phyloP scores from a whole-genome alignment of 2,797 vertebrate species.

The Erpetoichthys calabaricus region DNA sequence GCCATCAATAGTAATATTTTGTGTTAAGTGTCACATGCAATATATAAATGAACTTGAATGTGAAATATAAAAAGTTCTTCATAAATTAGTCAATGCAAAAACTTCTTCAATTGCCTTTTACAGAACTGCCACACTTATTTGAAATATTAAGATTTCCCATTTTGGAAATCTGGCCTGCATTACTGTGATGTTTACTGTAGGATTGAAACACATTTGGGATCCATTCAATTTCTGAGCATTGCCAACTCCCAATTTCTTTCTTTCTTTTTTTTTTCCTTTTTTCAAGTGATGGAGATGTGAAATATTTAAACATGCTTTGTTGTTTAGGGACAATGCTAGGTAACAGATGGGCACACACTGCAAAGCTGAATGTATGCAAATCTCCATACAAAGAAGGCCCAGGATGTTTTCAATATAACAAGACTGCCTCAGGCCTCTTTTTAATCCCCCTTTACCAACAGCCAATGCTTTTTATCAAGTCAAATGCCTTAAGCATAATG shows the following conservation, averaged over 20 bases:
- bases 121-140: too few species aligned
- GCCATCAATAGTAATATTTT: too few species aligned
- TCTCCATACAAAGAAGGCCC: slow-evolving; percentile 80
- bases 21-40: too few species aligned
- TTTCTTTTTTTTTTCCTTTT: slow-evolving; percentile 31
- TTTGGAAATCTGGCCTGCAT: slow-evolving; percentile 41
- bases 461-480: slow-evolving; percentile 86
- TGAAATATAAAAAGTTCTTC: too few species aligned
- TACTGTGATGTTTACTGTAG: slow-evolving; percentile 50
- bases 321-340: slow-evolving; percentile 68
- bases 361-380: slow-evolving; percentile 73
- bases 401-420: slow-evolving; percentile 87
- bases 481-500: slow-evolving; percentile 86
- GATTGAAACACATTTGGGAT: slow-evolving; percentile 59
- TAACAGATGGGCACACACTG: slow-evolving; percentile 81
- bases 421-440: slow-evolving; percentile 85
- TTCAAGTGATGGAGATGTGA: slow-evolving; percentile 59
- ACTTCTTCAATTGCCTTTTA: too few species aligned
- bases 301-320: slow-evolving; percentile 78
- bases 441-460: slow-evolving; percentile 80
- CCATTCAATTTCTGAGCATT: slow-evolving; percentile 55
- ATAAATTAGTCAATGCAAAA: too few species aligned
- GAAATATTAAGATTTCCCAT: slow-evolving; percentile 22
- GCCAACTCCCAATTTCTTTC: slow-evolving; percentile 48
- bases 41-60: too few species aligned